A percentile compares a stretch with the other conserved stretches of the same genome.
Evolutionary conservation across 2,113 vertebrate species (phyloP).

Genomic region (Rhadina sibilatrix): DNA sequence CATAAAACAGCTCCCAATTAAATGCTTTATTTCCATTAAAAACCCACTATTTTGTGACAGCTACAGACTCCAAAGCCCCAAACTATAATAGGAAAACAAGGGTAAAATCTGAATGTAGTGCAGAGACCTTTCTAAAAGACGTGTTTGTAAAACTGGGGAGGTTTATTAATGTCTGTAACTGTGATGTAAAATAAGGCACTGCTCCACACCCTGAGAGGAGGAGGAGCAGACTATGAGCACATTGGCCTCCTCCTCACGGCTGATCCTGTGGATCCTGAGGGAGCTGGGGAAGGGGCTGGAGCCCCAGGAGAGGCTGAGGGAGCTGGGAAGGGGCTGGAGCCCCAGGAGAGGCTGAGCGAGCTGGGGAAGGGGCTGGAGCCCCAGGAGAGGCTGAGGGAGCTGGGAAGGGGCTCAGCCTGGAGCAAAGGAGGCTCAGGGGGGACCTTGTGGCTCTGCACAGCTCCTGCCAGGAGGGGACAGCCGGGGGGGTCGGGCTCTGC

Average conservation of each 20-base stretch:
- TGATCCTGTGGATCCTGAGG: not conserved
- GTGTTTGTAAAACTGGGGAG: not conserved
- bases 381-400: not conserved
- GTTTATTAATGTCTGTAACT: rapidly evolving
- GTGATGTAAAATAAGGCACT: rapidly evolving
- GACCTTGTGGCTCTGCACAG: not conserved
- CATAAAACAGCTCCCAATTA: not conserved
- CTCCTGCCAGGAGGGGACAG: not conserved
- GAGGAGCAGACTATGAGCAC: rapidly evolving
- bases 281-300: not conserved
- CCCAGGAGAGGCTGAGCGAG: not conserved
- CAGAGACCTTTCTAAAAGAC: not conserved
- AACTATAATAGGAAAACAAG: not conserved
- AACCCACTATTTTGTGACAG: rapidly evolving
- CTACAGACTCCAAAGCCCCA: not conserved
- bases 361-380: not conserved
- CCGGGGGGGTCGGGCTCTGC: rapidly evolving
- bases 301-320: not conserved
- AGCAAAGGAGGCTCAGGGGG: rapidly evolving
- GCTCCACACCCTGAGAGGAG: not conserved
- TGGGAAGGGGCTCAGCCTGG: not conserved
- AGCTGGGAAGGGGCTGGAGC: not conserved
- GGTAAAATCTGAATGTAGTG: not conserved
- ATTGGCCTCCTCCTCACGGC: rapidly evolving
- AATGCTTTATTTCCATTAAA: not conserved